These are phyloP conservation scores for Trichogramma evanescens DNA, from an alignment of 2,888 invertebrate species.

Conservation along the genomic window DNA sequence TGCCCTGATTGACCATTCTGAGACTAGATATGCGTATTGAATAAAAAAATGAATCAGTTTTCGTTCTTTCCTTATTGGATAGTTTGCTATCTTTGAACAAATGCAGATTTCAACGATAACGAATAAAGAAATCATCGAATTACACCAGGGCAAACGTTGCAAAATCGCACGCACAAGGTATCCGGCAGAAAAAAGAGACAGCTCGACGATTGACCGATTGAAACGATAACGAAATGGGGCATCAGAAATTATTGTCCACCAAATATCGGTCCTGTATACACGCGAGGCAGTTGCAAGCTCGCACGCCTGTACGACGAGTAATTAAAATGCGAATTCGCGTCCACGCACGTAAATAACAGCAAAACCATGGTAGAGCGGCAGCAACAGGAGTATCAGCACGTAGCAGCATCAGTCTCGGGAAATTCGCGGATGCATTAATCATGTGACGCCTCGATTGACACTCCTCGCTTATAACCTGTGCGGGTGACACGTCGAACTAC, in stretches of 20 bases:
- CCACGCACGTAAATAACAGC: conserved; percentile 1
- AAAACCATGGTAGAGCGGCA: no score
- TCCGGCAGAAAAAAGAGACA: no score
- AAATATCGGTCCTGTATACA: conserved; percentile 16
- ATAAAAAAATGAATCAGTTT: no score
- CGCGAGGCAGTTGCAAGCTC: conserved; percentile 11
- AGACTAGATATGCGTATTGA: no score
- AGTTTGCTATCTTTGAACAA: no score
- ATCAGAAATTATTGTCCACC: conserved; percentile 27
- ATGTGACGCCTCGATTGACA: conserved; percentile 28
- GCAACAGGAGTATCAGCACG: background rate
- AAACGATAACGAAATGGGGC: conserved; percentile 37
- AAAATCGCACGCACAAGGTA: no score
- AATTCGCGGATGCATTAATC: conserved; percentile 34
- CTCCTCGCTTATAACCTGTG: background rate
- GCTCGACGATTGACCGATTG: conserved; percentile 32
- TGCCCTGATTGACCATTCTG: no score
- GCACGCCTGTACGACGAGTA: conserved; percentile 17
- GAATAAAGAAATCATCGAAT: no score
- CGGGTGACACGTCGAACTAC: background rate
- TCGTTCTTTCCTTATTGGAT: no score
- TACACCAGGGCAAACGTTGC: no score
- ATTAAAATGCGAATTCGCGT: conserved; percentile 24
- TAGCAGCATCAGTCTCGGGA: conserved; percentile 11
- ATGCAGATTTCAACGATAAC: no score